Evolutionary conservation across 2,888 invertebrate species (phyloP).

Genomic region (Sinelater perroti): DNA sequence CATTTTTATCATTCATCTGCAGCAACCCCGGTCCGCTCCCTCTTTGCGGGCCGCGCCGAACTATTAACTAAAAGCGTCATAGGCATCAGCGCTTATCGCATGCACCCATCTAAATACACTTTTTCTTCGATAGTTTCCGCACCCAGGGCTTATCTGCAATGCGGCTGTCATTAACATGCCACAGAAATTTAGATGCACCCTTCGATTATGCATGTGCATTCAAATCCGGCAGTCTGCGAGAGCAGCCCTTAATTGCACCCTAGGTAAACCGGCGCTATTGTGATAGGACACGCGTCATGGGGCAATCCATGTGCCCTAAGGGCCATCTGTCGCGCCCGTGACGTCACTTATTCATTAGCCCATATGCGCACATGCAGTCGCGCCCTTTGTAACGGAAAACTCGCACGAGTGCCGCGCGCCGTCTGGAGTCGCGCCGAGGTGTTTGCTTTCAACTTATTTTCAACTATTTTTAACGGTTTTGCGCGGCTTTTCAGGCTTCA

Average conservation of each 20-base stretch:
- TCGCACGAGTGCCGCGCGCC: slow-evolving; percentile 7
- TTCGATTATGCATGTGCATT: slow-evolving; percentile 22
- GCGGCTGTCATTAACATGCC: slow-evolving; percentile 8
- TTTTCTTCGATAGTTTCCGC: too few relatives aligned
- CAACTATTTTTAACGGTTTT: too few relatives aligned
- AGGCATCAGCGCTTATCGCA: too few relatives aligned
- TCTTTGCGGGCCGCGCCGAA: too few relatives aligned
- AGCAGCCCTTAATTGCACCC: slow-evolving; percentile 32
- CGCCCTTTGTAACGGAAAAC: slow-evolving; percentile 20
- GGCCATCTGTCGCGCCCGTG: slow-evolving; percentile 41
- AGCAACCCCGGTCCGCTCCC: too few relatives aligned
- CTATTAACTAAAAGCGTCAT: too few relatives aligned
- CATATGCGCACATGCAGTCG: slow-evolving; percentile 35
- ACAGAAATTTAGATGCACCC: slow-evolving; percentile 17
- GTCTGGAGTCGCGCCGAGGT: too few relatives aligned
- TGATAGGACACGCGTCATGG: slow-evolving; percentile 41
- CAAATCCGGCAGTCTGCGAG: slow-evolving; percentile 27
- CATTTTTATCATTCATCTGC: too few relatives aligned
- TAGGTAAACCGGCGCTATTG: slow-evolving; percentile 37
- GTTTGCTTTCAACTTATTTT: too few relatives aligned
- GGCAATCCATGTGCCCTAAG: slow-evolving; percentile 28
- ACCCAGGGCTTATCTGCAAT: too few relatives aligned
- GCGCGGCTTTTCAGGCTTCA: too few relatives aligned
- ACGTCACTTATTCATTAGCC: slow-evolving; percentile 37
- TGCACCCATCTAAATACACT: too few relatives aligned